A percentile compares a stretch with the other conserved stretches of the same genome.
Evolutionary conservation across 2,797 vertebrate species (phyloP).

Genomic region (Zalophus californianus): DNA sequence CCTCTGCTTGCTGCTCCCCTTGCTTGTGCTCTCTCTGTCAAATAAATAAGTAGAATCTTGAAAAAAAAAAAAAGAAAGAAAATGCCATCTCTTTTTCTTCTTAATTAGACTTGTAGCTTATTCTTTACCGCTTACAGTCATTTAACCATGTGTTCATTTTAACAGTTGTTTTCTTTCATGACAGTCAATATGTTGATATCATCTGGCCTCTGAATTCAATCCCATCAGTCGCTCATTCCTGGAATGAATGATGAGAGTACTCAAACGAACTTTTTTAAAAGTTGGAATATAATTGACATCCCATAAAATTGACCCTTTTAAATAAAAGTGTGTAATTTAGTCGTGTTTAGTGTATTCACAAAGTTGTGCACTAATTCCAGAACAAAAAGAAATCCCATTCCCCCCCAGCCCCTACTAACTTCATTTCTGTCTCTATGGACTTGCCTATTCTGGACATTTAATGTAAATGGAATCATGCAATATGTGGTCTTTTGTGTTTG

Average conservation of each 20-base stretch:
- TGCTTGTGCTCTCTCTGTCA: not conserved
- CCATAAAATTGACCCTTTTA: not conserved
- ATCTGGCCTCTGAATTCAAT: not conserved
- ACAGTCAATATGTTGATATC: not conserved
- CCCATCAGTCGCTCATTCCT: not conserved
- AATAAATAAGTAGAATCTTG: not conserved
- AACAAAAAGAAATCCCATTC: not conserved
- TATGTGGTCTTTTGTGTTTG: not conserved
- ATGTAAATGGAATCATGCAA: not conserved
- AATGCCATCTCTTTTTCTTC: not conserved
- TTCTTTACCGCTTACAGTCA: constrained; percentile 8
- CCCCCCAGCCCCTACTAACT: not conserved
- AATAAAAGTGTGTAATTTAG: not conserved
- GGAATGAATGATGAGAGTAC: not conserved
- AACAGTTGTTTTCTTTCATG: constrained; percentile 31
- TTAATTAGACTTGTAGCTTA: not conserved
- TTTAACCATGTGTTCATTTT: constrained; percentile 29
- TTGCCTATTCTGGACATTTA: not conserved
- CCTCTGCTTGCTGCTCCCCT: not conserved
- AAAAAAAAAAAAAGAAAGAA: not conserved
- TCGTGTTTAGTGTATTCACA: not conserved
- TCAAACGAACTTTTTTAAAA: not conserved
- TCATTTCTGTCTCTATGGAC: not conserved
- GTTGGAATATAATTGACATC: not conserved
- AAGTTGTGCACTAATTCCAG: not conserved